phyloP scores from a whole-genome alignment of 2,113 vertebrate genomes.

The Vicugna pacos region DNA sequence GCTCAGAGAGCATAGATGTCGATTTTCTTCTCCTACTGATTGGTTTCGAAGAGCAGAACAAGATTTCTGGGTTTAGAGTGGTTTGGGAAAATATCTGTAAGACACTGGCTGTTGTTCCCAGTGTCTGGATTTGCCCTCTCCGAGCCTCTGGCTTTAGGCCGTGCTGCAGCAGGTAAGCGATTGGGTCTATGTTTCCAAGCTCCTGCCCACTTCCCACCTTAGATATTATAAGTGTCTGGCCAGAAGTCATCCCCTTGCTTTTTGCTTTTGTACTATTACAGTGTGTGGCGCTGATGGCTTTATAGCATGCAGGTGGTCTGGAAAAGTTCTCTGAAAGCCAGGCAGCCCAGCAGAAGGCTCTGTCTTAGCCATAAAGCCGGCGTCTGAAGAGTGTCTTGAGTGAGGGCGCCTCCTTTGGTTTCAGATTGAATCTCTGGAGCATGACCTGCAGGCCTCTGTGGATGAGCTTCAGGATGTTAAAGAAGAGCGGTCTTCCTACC shows the following conservation, averaged over 20 bases:
- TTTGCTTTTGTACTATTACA: background rate
- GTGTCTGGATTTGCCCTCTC: background rate
- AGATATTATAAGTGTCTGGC: background rate
- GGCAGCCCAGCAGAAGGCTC: background rate
- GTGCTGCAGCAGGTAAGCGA: accelerated
- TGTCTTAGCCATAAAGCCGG: background rate
- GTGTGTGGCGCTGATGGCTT: background rate
- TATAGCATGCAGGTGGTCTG: background rate
- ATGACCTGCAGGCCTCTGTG: constrained; percentile 92
- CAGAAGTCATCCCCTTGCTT: background rate
- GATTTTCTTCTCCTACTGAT: background rate
- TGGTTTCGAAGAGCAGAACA: constrained; percentile 60
- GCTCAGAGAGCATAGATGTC: background rate
- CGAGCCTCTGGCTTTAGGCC: background rate
- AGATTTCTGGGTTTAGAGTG: background rate
- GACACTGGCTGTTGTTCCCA: background rate
- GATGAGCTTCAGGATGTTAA: constrained; percentile 97
- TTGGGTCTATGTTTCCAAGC: background rate
- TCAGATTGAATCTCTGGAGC: constrained; percentile 94
- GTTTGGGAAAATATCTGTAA: background rate
- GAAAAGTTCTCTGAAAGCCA: background rate
- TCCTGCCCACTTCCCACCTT: background rate
- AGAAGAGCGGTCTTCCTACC: constrained; percentile 94
- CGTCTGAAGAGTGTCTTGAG: background rate
- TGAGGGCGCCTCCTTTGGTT: constrained; percentile 61